Evolutionary conservation across 2,888 invertebrate species (phyloP).

Genomic region (Glyphotaelius pellucidus): DNA sequence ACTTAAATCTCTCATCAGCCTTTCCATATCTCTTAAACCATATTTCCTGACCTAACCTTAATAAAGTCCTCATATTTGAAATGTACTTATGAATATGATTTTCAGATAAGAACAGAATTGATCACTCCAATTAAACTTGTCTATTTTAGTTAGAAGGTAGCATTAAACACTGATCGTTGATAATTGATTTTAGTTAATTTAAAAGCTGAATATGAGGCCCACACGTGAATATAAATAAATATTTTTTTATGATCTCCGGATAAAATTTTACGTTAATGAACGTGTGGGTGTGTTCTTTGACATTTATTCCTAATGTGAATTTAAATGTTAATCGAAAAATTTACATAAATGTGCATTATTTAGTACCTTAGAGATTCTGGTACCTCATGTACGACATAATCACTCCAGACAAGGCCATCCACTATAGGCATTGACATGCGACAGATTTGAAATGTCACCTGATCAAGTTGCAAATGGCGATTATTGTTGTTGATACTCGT

Average conservation of each 20-base stretch:
- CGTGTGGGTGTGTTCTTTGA: background rate
- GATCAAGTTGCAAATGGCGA: no score
- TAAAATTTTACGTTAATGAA: background rate
- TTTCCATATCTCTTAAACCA: no score
- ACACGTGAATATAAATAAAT: background rate
- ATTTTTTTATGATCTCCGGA: background rate
- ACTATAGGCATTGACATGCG: no score
- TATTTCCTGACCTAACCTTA: no score
- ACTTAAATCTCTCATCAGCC: no score
- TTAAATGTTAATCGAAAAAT: background rate
- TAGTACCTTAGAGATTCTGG: background rate
- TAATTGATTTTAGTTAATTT: background rate
- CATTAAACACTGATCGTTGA: background rate
- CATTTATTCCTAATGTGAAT: background rate
- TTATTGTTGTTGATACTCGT: no score
- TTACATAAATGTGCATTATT: background rate
- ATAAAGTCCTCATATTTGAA: background rate
- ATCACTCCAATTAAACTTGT: background rate
- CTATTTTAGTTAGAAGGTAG: background rate
- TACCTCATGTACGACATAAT: background rate
- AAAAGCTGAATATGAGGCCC: background rate
- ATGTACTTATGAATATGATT: background rate
- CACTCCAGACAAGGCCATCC: no score
- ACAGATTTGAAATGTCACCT: no score
- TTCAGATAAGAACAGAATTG: background rate